A percentile compares a stretch with the other conserved stretches of the same genome.
Evolutionary conservation across 1,140 invertebrate genomes (phyloP).

Genomic region (Drosophila insularis): DNA sequence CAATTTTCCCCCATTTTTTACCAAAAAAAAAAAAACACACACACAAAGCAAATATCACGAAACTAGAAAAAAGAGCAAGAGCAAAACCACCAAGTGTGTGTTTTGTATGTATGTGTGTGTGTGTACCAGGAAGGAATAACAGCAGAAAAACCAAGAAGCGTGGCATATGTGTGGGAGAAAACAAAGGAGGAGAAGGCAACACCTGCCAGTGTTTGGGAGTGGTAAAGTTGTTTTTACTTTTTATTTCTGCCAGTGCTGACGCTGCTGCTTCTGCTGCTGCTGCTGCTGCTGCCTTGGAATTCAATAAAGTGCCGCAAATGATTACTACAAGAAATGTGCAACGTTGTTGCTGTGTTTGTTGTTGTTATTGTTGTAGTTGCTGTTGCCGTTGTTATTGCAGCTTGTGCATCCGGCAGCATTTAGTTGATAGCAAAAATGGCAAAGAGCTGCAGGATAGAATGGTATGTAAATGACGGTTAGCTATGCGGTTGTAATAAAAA

Average conservation of each 20-base stretch:
- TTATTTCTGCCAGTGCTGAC: background rate
- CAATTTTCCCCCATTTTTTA: constrained; percentile 12
- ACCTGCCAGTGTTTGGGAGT: constrained; percentile 44
- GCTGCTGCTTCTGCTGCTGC: background rate
- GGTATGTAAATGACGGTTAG: constrained; percentile 39
- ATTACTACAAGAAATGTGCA: constrained; percentile 63
- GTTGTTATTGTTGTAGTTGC: constrained; percentile 13
- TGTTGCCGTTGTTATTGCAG: constrained; percentile 39
- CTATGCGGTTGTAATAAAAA: constrained; percentile 44
- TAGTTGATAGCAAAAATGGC: constrained; percentile 28
- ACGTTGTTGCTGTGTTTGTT: constrained; percentile 30
- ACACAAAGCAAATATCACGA: constrained; percentile 56
- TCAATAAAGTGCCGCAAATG: constrained; percentile 69
- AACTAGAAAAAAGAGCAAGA: constrained; percentile 17
- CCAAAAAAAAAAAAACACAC: constrained; percentile 3
- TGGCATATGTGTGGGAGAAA: background rate
- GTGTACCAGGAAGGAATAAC: constrained; percentile 40
- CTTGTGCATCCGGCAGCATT: constrained; percentile 55
- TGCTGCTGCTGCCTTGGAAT: constrained; percentile 39
- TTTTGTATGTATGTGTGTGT: constrained; percentile 9
- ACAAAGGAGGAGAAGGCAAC: constrained; percentile 21
- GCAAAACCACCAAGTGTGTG: constrained; percentile 6
- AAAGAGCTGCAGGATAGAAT: constrained; percentile 17
- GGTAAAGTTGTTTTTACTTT: constrained; percentile 35
- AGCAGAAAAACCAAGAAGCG: constrained; percentile 27